Evolutionary conservation across 1,140 invertebrate species (phyloP).

Genomic region (Drosophila equinoxialis): DNA sequence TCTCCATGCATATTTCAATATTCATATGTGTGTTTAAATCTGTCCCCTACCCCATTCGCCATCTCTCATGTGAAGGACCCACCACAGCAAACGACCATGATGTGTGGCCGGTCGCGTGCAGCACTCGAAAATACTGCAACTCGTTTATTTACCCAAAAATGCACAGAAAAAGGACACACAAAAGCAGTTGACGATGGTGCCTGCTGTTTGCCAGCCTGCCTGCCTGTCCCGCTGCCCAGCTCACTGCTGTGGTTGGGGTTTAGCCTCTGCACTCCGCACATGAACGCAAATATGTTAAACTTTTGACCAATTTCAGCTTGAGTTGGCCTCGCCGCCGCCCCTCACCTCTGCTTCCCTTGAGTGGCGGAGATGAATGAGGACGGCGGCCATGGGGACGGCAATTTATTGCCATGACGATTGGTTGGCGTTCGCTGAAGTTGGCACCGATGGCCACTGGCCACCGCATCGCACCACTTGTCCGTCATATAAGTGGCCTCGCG

Average conservation of each 20-base stretch:
- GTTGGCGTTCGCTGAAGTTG: conserved; percentile 48
- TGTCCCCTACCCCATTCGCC: not conserved
- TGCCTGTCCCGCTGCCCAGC: not conserved
- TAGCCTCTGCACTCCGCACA: conserved; percentile 30
- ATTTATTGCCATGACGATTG: conserved; percentile 80
- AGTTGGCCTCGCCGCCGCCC: conserved; percentile 53
- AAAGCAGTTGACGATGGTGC: conserved; percentile 27
- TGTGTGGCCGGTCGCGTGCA: conserved; percentile 23
- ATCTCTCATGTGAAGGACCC: conserved; percentile 2
- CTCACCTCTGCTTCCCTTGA: conserved; percentile 15
- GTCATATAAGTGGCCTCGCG: conserved; percentile 70
- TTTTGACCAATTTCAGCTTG: conserved; percentile 81
- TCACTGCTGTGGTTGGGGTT: not conserved
- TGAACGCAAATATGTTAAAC: conserved; percentile 81
- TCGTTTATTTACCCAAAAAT: conserved; percentile 70
- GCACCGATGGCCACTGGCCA: conserved; percentile 29
- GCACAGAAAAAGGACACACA: conserved; percentile 53
- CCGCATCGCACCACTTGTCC: conserved; percentile 43
- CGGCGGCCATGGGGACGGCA: conserved; percentile 41
- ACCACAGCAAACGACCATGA: conserved; percentile 11
- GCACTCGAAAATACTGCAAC: conserved; percentile 49
- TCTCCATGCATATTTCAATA: conserved; percentile 13
- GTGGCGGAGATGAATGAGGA: conserved; percentile 10
- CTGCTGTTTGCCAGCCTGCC: not conserved
- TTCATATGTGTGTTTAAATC: not conserved